phyloP scores from a whole-genome alignment of 2,113 vertebrate species.

The Pitta sordida region DNA sequence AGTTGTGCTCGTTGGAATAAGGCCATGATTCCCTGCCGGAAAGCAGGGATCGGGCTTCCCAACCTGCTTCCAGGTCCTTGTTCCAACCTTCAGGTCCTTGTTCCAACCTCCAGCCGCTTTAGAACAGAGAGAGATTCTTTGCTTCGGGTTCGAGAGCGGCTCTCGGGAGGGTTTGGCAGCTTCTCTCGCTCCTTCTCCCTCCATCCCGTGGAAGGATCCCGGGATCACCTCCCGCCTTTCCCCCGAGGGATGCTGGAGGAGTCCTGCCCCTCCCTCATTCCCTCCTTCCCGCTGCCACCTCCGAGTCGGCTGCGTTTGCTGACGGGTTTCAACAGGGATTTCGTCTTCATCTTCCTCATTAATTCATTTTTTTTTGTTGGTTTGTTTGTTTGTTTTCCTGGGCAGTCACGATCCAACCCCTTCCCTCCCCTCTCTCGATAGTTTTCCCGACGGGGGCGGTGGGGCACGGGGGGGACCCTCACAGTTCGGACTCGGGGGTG shows the following conservation, averaged over 20 bases:
- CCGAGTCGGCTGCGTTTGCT: conserved; percentile 11
- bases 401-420: conserved; percentile 2
- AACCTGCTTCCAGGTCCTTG: conserved; percentile 36
- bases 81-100: not conserved
- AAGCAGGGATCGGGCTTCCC: not conserved
- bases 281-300: not conserved
- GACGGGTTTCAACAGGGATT: conserved; percentile 16
- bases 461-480: conserved; percentile 43
- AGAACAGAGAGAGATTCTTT: conserved; percentile 9
- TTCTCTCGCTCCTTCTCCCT: not conserved
- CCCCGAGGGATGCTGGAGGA: not conserved
- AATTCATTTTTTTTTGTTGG: conserved; percentile 27
- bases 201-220: not conserved
- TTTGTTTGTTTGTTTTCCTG: not conserved
- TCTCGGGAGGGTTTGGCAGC: not conserved
- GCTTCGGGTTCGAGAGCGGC: not conserved
- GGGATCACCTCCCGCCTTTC: not conserved
- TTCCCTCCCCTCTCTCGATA: conserved; percentile 28
- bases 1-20: conserved; percentile 57
- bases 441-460: conserved; percentile 1
- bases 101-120: conserved; percentile 3
- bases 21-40: conserved; percentile 40
- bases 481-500: conserved; percentile 94
- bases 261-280: conserved; percentile 45
- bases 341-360: conserved; percentile 10